Evolutionary conservation across 2,797 vertebrate species (phyloP).

Genomic region (Ptychobarbus kaznakovi): DNA sequence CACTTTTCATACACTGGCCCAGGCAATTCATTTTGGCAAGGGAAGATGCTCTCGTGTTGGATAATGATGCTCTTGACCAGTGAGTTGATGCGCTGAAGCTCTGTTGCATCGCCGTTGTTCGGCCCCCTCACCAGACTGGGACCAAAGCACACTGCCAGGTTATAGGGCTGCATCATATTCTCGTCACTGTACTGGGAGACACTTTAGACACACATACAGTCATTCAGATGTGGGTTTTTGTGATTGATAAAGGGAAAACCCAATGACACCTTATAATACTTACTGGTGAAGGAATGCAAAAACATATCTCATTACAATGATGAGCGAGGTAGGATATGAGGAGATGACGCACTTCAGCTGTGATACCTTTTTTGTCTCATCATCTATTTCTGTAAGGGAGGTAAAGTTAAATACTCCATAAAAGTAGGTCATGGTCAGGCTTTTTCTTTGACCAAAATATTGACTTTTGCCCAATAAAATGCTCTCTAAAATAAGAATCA

Average conservation of each 20-base stretch:
- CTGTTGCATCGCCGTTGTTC: conserved; percentile 78
- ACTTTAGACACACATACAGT: conserved; percentile 67
- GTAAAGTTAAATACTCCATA: neutral
- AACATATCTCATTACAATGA: conserved; percentile 88
- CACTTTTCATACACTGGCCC: conserved; percentile 88
- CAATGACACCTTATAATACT: conserved; percentile 67
- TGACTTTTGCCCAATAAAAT: neutral
- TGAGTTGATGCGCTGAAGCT: conserved; percentile 84
- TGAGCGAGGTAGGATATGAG: conserved; percentile 72
- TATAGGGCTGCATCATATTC: conserved; percentile 96
- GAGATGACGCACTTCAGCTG: conserved; percentile 77
- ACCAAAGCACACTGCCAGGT: conserved; percentile 92
- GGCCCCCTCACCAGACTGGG: conserved; percentile 83
- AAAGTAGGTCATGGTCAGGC: neutral
- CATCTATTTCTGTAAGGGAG: conserved; percentile 80
- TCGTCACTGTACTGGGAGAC: conserved; percentile 91
- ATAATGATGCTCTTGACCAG: conserved; percentile 85
- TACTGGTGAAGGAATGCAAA: conserved; percentile 92
- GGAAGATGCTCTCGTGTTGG: conserved; percentile 83
- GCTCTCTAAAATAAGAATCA: neutral
- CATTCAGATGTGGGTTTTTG: neutral
- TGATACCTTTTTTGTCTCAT: conserved; percentile 74
- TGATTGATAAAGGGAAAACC: neutral
- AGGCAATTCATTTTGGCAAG: conserved; percentile 71
- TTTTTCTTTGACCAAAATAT: neutral